phyloP scores from a whole-genome alignment of 1,140 invertebrate species.

The Aphaenogaster ashmeadi region DNA sequence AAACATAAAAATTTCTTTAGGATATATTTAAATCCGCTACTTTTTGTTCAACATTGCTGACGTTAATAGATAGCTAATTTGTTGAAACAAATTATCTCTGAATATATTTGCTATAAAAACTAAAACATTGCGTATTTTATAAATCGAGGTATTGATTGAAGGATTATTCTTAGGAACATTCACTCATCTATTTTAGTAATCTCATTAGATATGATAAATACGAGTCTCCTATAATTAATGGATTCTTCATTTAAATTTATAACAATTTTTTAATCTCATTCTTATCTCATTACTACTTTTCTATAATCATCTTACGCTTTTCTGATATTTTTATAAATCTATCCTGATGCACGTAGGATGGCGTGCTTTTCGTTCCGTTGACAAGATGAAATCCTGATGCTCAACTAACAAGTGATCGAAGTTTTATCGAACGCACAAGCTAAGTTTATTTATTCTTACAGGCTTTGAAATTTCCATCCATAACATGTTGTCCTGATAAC shows the following conservation, averaged over 20 bases:
- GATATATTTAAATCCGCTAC: neutral
- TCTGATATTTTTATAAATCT: conserved; percentile 44
- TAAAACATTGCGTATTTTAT: neutral
- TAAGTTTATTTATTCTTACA: conserved; percentile 41
- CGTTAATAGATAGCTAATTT: neutral
- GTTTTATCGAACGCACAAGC: conserved; percentile 43
- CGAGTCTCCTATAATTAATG: neutral
- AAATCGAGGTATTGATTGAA: conserved; percentile 21
- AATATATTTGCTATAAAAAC: neutral
- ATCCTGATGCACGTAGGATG: neutral
- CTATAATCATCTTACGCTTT: conserved; percentile 19
- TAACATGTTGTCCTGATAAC: conserved; percentile 71
- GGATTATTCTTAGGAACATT: neutral
- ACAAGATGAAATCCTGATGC: conserved; percentile 46
- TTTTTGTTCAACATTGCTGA: neutral
- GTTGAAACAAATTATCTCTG: neutral
- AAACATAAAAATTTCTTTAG: neutral
- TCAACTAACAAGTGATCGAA: conserved; percentile 43
- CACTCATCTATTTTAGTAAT: conserved; percentile 14
- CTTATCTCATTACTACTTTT: neutral
- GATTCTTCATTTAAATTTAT: neutral
- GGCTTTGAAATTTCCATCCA: conserved; percentile 53
- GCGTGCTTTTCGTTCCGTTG: neutral
- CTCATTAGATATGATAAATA: neutral
- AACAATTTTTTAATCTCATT: no score